These are phyloP conservation scores for Synanceia verrucosa DNA, from an alignment of 2,797 vertebrate genomes.

Conservation along the genomic window DNA sequence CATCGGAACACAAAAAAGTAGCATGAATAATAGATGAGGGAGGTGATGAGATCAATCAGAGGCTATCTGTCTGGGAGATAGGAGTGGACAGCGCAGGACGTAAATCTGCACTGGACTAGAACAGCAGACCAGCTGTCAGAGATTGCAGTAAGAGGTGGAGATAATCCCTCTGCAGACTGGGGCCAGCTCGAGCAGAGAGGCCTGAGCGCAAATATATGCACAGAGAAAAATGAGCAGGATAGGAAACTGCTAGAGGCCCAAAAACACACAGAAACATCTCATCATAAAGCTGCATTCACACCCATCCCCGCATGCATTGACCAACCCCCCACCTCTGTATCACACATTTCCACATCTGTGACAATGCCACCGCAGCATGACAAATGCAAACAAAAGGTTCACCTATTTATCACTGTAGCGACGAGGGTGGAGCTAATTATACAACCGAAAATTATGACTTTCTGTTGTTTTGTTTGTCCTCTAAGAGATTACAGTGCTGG, in stretches of 20 bases:
- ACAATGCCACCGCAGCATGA: slow-evolving; percentile 80
- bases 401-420: slow-evolving; percentile 83
- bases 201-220: slow-evolving; percentile 35
- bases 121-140: slow-evolving; percentile 60
- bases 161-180: slow-evolving; percentile 53
- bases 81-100: slow-evolving; percentile 70
- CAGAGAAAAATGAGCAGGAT: slow-evolving; percentile 17
- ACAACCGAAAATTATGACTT: slow-evolving; percentile 75
- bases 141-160: slow-evolving; percentile 53
- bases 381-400: slow-evolving; percentile 86
- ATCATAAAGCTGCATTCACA: slow-evolving; percentile 48
- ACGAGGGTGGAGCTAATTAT: slow-evolving; percentile 80
- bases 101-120: slow-evolving; percentile 60
- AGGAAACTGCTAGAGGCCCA: slow-evolving; percentile 19
- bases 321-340: slow-evolving; percentile 59
- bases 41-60: slow-evolving; percentile 79
- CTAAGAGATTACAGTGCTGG: slow-evolving; percentile 67
- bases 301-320: slow-evolving; percentile 58
- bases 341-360: slow-evolving; percentile 66
- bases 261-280: slow-evolving; percentile 40
- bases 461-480: slow-evolving; percentile 80
- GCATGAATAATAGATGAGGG: slow-evolving; percentile 79
- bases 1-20: slow-evolving; percentile 65
- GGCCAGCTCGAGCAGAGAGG: slow-evolving; percentile 11
- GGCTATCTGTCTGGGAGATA: slow-evolving; percentile 75